A percentile compares a stretch with the other conserved stretches of the same genome.
These are phyloP conservation scores for Fragum fragum DNA, from an alignment of 2,888 invertebrate genomes.

Conservation along the genomic window DNA sequence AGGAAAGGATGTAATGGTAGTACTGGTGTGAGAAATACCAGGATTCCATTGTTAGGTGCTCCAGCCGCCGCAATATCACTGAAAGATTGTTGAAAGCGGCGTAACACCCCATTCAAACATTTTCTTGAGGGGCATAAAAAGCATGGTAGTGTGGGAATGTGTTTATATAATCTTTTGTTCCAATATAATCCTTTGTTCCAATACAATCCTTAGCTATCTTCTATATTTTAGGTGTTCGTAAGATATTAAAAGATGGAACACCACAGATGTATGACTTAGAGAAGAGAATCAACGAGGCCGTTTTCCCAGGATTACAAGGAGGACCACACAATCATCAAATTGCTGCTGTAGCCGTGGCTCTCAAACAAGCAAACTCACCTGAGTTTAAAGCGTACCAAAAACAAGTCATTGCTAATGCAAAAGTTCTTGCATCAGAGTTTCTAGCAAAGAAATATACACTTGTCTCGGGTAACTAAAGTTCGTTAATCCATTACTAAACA, in stretches of 20 bases:
- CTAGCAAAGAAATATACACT: slow-evolving; percentile 82
- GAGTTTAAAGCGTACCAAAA: slow-evolving; percentile 95
- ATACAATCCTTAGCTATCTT: no score
- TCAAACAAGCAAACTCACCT: slow-evolving; percentile 94
- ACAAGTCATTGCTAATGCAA: slow-evolving; percentile 93
- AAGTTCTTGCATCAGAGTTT: slow-evolving; percentile 89
- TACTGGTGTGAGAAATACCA: no score
- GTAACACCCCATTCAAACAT: no score
- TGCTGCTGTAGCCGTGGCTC: slow-evolving; percentile 95
- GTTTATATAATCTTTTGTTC: no score
- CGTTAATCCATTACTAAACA: no score
- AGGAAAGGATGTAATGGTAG: no score
- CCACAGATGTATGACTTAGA: slow-evolving; percentile 96
- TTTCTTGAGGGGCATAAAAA: no score
- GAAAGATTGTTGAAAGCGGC: no score
- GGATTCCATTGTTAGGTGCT: no score
- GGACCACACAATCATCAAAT: slow-evolving; percentile 99
- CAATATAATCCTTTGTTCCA: no score
- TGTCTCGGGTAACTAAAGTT: slow-evolving; percentile 86
- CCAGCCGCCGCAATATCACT: no score
- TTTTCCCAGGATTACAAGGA: slow-evolving; percentile 98
- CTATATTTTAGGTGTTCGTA: slow-evolving; percentile 90
- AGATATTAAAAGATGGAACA: slow-evolving; percentile 93
- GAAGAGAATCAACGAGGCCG: slow-evolving; percentile 94
- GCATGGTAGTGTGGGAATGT: no score